These are phyloP conservation scores for Zaprionus nigranus DNA, from an alignment of 1,140 invertebrate genomes.

Conservation along the genomic window DNA sequence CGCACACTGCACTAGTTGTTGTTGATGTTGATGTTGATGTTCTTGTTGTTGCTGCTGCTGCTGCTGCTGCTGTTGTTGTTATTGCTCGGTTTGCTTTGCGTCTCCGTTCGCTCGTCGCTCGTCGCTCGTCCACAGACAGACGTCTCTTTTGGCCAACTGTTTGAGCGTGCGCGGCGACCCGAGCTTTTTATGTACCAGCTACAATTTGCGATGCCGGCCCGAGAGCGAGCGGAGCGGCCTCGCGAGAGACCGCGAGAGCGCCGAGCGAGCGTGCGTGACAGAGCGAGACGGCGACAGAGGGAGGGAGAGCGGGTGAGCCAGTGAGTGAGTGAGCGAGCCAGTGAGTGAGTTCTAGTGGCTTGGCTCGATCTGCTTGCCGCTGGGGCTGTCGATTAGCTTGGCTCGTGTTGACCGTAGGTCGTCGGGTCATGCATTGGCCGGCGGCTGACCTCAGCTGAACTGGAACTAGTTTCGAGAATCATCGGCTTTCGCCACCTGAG, in stretches of 20 bases:
- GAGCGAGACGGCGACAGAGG: background rate
- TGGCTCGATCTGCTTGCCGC: constrained; percentile 9
- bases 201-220: constrained; percentile 42
- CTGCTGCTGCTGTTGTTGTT: constrained; percentile 13
- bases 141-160: constrained; percentile 76
- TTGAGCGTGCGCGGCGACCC: constrained; percentile 68
- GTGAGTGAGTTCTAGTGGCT: background rate
- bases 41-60: constrained; percentile 12
- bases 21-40: background rate
- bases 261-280: background rate
- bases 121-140: constrained; percentile 73
- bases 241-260: constrained; percentile 22
- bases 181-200: constrained; percentile 82
- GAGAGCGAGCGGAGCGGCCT: constrained; percentile 23
- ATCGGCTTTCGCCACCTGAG: background rate
- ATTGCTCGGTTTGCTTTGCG: constrained; percentile 21
- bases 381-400: constrained; percentile 55
- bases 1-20: constrained; percentile 5
- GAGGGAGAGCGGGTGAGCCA: background rate
- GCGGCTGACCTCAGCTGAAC: constrained; percentile 23
- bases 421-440: constrained; percentile 8
- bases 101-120: constrained; percentile 31
- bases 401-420: constrained; percentile 56
- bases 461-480: constrained; percentile 15
- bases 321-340: background rate